Conservation (phyloP, 2,888 invertebrate genomes). For the Corbicula japonica region DNA sequence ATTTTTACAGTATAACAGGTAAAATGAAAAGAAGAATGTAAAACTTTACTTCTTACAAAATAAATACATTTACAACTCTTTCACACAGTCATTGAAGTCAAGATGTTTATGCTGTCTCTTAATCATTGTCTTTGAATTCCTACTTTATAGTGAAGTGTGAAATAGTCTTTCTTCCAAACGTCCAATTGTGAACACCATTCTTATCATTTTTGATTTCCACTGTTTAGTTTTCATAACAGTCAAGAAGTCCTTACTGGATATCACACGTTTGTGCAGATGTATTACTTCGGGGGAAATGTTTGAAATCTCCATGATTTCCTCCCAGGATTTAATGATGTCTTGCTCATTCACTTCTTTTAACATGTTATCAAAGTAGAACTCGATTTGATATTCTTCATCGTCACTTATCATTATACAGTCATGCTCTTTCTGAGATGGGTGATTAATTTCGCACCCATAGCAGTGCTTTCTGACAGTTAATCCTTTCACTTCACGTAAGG, state of each 20-base stretch:
- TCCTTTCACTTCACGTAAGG: constrained; percentile 23
- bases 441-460: constrained; percentile 34
- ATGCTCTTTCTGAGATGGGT: constrained; percentile 46
- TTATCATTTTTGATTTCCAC: constrained; percentile 41
- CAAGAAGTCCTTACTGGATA: constrained; percentile 31
- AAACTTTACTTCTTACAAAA: background rate
- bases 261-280: constrained; percentile 40
- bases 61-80: background rate
- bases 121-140: background rate
- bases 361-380: constrained; percentile 46
- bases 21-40: background rate
- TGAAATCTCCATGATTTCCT: constrained; percentile 12
- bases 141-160: background rate
- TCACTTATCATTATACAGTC: constrained; percentile 27
- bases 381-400: constrained; percentile 33
- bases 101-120: background rate
- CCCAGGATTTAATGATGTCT: constrained; percentile 28
- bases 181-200: constrained; percentile 23
- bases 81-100: background rate
- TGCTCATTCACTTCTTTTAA: constrained; percentile 30
- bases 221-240: constrained; percentile 47
- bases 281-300: constrained; percentile 31
- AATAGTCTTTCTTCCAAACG: constrained; percentile 16
- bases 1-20: background rate
- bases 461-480: constrained; percentile 17